Evolutionary conservation across 1,140 invertebrate genomes (phyloP).

Genomic region (Pachyrhynchus sulphureomaculatus): DNA sequence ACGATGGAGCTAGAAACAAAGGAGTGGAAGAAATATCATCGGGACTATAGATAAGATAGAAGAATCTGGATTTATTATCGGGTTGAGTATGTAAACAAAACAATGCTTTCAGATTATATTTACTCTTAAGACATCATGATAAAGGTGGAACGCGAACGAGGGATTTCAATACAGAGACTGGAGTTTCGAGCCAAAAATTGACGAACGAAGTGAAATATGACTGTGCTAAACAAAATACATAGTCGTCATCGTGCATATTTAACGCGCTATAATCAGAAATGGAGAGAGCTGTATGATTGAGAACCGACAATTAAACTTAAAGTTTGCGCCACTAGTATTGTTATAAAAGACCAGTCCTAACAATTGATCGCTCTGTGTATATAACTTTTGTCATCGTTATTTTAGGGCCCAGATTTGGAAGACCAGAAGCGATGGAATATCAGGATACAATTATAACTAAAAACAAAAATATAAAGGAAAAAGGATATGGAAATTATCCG

Average conservation of each 20-base stretch:
- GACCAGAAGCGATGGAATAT: slow-evolving; percentile 57
- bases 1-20: slow-evolving; percentile 62
- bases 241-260: no score
- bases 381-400: no score
- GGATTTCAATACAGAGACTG: no score
- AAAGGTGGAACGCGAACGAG: no score
- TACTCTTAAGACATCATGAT: no score
- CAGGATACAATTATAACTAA: slow-evolving; percentile 58
- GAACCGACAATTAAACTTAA: no score
- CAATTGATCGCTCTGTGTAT: background rate
- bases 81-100: slow-evolving; percentile 52
- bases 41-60: slow-evolving; percentile 35
- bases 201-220: no score
- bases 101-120: no score
- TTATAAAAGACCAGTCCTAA: background rate
- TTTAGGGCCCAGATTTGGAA: slow-evolving; percentile 53
- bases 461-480: slow-evolving; percentile 54
- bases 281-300: no score
- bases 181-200: no score
- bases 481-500: slow-evolving; percentile 49
- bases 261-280: no score
- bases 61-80: slow-evolving; percentile 38
- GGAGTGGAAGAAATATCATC: slow-evolving; percentile 52
- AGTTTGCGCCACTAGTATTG: background rate
- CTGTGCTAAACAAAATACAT: no score